Percentiles rank a stretch among this genome's conserved stretches.
phyloP scores from a whole-genome alignment of 2,888 invertebrate genomes.

The Ptilodon capucinus region DNA sequence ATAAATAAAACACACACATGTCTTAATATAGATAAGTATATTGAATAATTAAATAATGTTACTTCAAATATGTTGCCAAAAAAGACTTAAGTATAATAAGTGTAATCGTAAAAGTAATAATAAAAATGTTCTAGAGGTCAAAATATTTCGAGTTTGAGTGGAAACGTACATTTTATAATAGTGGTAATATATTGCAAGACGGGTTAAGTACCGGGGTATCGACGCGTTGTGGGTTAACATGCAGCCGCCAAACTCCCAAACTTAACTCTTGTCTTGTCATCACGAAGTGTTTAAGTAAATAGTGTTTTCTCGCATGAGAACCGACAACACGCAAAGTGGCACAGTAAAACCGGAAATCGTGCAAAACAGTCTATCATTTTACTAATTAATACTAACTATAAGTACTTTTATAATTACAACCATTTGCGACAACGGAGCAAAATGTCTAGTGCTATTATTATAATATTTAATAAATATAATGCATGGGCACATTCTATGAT shows the following conservation, averaged over 20 bases:
- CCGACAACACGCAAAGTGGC: conserved; percentile 47
- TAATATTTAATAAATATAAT: conserved; percentile 65
- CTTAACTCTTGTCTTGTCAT: conserved; percentile 66
- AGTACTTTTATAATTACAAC: conserved; percentile 79
- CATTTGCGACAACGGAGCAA: conserved; percentile 78
- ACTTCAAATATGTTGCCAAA: conserved; percentile 81
- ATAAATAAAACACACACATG: conserved; percentile 63
- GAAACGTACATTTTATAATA: conserved; percentile 58
- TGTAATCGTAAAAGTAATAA: conserved; percentile 79
- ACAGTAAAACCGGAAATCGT: conserved; percentile 65
- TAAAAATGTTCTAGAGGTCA: conserved; percentile 75
- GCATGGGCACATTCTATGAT: conserved; percentile 62
- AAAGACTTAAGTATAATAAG: conserved; percentile 76
- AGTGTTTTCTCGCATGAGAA: conserved; percentile 41
- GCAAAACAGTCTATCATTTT: conserved; percentile 79
- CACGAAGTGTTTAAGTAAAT: conserved; percentile 57
- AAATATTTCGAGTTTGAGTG: conserved; percentile 74
- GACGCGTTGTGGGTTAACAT: conserved; percentile 45
- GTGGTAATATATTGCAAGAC: conserved; percentile 56
- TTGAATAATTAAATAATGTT: conserved; percentile 83
- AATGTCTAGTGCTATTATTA: conserved; percentile 71
- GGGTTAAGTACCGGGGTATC: conserved; percentile 44
- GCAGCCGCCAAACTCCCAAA: conserved; percentile 38
- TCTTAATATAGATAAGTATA: conserved; percentile 82
- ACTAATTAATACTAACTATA: conserved; percentile 73